These are phyloP conservation scores for Cataglyphis rosenhaueri DNA, from an alignment of 2,888 invertebrate species.

Conservation along the genomic window DNA sequence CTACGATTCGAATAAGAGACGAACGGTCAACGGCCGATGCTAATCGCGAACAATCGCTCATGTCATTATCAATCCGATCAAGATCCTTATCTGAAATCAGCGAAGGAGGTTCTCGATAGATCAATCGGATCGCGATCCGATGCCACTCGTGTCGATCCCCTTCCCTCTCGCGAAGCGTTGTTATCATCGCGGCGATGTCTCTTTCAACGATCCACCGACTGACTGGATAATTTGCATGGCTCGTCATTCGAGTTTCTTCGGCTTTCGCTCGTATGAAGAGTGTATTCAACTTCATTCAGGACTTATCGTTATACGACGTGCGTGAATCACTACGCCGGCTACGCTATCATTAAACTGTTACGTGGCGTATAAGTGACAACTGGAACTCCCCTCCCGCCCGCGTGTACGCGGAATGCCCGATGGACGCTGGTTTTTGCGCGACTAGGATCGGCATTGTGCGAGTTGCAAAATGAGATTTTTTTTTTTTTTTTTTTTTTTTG, in stretches of 20 bases:
- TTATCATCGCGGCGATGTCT: slow-evolving; percentile 21
- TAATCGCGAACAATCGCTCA: slow-evolving; percentile 26
- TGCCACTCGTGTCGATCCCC: slow-evolving; percentile 3
- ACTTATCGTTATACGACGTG: slow-evolving; percentile 28
- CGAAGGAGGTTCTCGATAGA: slow-evolving; percentile 36
- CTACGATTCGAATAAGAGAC: not conserved
- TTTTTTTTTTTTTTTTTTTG: slow-evolving; percentile 27
- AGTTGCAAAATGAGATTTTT: slow-evolving; percentile 6
- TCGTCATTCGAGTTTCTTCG: slow-evolving; percentile 49
- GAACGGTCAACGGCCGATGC: slow-evolving; percentile 12
- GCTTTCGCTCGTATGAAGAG: slow-evolving; percentile 33
- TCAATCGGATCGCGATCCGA: slow-evolving; percentile 20
- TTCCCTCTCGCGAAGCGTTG: not conserved
- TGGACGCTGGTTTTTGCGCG: slow-evolving; percentile 26
- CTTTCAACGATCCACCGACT: slow-evolving; percentile 39
- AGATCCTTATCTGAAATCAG: slow-evolving; percentile 33
- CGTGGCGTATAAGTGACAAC: slow-evolving; percentile 36
- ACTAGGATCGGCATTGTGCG: slow-evolving; percentile 26
- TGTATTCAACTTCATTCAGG: slow-evolving; percentile 38
- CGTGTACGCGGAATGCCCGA: slow-evolving; percentile 12
- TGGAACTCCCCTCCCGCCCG: slow-evolving; percentile 17
- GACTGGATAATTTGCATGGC: slow-evolving; percentile 47
- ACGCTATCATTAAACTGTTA: slow-evolving; percentile 50
- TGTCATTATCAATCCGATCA: slow-evolving; percentile 24
- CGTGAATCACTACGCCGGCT: slow-evolving; percentile 40